Base-by-base conservation (phyloP, 2,113 vertebrate species). In the Coturnix japonica region DNA sequence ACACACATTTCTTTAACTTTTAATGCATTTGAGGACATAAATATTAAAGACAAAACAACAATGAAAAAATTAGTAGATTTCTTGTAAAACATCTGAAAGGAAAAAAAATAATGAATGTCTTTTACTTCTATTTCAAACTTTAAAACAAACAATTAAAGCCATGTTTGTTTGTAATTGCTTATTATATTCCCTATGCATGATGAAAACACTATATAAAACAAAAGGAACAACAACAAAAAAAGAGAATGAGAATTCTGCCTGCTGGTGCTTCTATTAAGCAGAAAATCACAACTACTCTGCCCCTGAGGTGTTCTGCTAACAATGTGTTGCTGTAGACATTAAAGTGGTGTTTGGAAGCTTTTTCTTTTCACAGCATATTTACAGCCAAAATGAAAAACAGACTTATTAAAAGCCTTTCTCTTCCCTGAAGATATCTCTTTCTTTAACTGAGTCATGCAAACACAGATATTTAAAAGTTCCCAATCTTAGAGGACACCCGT, bases 301-400 rank as follows among this genome's bases (percentile, higher is more conserved):
- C 53, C 60, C 44, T 53, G 71, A 87, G 75, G 89, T 44, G 1
- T 76, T 94, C 71, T 90, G 30, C 75, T 93, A 70, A 92, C 91
- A 77, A 80, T 59, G 47, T 60, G 33, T 49, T 82, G 35, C 77
- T 80, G 28, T 35, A 89, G 59, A 75, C 57, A 85, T 74, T 66
- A 78, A 87, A 87, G 66, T 37, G 74, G 37, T 63, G 25, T 76
- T 94, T 85, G 61, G 65, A 49, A 43, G 13, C 46, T 71, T 81
- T 37, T 43, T 85, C 23, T 65, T 83, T 89, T 75, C 60, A 85
- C 33, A 73, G 81, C 43, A 94, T 78, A 95, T 83, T 87, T 89
- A 85, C 80, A 92, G 56, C 67, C 79, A 64, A 79, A 91, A 87
- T 44, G 51, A 87, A 93, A 95, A 44, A 8, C 41, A 83, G 54